Evolutionary conservation across 2,113 vertebrate species (phyloP), one percentile per base, ranked within the genome.

Genomic region (Epinephelus moara): DNA sequence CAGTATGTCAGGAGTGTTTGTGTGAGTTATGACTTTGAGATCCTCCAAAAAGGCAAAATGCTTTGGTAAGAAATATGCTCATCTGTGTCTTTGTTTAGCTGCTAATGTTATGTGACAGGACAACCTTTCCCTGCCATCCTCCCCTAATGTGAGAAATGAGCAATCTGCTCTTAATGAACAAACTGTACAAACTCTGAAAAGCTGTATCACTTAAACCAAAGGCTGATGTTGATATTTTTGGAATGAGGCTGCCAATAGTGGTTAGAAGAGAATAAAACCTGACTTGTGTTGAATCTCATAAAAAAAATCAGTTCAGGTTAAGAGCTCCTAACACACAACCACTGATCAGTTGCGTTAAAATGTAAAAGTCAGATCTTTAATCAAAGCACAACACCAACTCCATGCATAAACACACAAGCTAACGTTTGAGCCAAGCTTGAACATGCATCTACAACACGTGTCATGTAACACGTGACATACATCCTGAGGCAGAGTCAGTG

Each of bases 131-230:
- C 64, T 2, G 15, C 33, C 21, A 5, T 14, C 56, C 56, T 21
- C 33, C 30, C 27, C 42, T 78, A 57, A 69, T 59, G 30, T 69
- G 69, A 73, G 40, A 72, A 67, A 78, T 52, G 18, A 70, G 50
- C 70, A 64, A 45, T 53, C 7, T 25, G 56, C 0, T 52, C 30
- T 53, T 15, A 53, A 82, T 63, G 27, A 62, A 86, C 37, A 67
- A 25, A 45, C 17, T 72, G 9, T 18, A 23, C 21, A 6, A 42
- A 57, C 55, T 63, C 50, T 52, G n/a, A 33, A 37, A 37, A 37
- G 33, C 33, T 37, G 33, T 18, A 49, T 53, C n/a, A n/a, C 12
- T 10, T 25, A 37, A 37, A 37, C 33, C 12, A 45, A 45, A 66
- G 17, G 21, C 21, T 45, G n/a, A 14, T n/a, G 27, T 21, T 17